Evolutionary conservation across 2,113 vertebrate species (phyloP).

Genomic region (Falcunculus frontatus): DNA sequence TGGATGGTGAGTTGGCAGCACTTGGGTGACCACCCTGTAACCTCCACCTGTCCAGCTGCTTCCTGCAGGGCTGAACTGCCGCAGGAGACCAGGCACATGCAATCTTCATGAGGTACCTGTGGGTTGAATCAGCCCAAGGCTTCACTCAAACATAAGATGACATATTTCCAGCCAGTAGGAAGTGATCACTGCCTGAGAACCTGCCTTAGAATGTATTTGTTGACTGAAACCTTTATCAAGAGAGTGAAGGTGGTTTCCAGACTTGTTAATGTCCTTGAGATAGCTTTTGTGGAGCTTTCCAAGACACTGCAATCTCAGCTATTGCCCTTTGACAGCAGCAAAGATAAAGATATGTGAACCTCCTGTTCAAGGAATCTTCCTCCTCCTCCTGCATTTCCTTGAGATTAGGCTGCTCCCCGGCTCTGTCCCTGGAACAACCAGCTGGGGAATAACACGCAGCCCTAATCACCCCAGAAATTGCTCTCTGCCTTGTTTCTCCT

Average conservation of each 20-base stretch:
- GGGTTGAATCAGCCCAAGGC: background rate
- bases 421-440: background rate
- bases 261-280: background rate
- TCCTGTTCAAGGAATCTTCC: background rate
- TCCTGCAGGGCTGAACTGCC: background rate
- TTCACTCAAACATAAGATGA: background rate
- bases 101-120: background rate
- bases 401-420: background rate
- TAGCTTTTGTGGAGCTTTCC: background rate
- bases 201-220: background rate
- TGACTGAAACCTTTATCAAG: constrained; percentile 34
- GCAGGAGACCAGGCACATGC: background rate
- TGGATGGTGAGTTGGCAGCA: background rate
- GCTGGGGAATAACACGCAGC: background rate
- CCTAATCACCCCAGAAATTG: background rate
- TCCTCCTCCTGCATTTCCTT: background rate
- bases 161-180: background rate
- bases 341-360: constrained; percentile 11
- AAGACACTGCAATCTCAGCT: constrained; percentile 2
- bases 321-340: constrained; percentile 54
- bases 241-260: constrained; percentile 51
- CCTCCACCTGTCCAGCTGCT: background rate
- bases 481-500: background rate
- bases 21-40: background rate
- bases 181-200: background rate